Base-by-base conservation (phyloP, 2,888 invertebrate genomes). In the Molorchus minor region DNA sequence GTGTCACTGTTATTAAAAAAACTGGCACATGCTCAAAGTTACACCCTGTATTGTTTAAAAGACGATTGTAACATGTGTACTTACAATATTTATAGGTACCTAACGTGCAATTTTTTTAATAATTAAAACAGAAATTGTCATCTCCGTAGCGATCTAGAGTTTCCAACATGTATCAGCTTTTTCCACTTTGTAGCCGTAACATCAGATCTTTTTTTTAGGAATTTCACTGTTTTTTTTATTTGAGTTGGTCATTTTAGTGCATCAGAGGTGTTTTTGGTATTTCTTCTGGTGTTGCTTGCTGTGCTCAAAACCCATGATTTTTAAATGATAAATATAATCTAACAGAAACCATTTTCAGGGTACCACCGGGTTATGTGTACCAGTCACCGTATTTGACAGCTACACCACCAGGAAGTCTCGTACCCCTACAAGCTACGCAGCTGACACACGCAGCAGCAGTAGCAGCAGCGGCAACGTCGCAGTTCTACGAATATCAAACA, bases 281-380 rank as follows among this genome's bases (percentile, higher is more conserved):
- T 70, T 75, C 71, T 75, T 74, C 74, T 76, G 75, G 78, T 79
- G 76, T 79, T 80, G 80, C 77, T 78, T 80, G 79, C 75, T 75
- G 77, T 78, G 79, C 71, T 69, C 20, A 36, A 46, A 47, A 25
- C 12, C 20, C 21, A 16, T 16, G 4, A 21, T 3, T n/a, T 10
- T 15, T 15, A 38, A 29, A n/a, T n/a, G 44, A 12, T 44, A 29
- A 52, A 52, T 33, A 33, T 55, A 17, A 58, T 10, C 30, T 57
- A 44, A 36, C 19, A 13, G 45, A 13, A 25, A 45, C 51, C 40
- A 46, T 69, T 77, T 84, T 60, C 84, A 88, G 88, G 70, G 88
- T 92, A 70, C 89, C 90, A 61, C 91, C 90, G 45, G 87, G 91
- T 68, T 92, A 92, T 81, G 85, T 92, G 80, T 88, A 90, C 77